Evolutionary conservation across 2,113 vertebrate species (phyloP).

Genomic region (Indicator indicator): DNA sequence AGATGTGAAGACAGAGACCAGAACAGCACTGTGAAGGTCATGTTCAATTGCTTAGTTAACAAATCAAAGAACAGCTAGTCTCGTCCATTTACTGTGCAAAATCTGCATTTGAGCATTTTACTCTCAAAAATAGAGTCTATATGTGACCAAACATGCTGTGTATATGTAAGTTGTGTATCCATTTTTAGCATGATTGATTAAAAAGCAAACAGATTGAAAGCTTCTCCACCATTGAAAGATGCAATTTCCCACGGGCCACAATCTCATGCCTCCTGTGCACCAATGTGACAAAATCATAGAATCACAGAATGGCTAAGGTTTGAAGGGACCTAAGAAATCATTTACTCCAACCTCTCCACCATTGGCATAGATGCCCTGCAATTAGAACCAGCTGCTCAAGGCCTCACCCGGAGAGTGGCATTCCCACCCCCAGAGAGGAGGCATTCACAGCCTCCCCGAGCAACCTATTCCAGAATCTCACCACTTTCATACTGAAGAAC

Average conservation of each 20-base stretch:
- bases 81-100: not conserved
- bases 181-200: not conserved
- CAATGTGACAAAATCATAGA: not conserved
- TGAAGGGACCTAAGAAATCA: too few species aligned
- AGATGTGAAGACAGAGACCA: not conserved
- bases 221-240: not conserved
- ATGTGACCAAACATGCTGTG: rapidly evolving
- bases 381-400: too few species aligned
- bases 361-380: too few species aligned
- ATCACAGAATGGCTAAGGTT: too few species aligned
- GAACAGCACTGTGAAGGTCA: not conserved
- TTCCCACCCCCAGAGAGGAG: too few species aligned
- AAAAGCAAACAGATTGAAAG: not conserved
- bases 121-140: not conserved
- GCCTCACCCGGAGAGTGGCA: too few species aligned
- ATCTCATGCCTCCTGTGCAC: not conserved
- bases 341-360: too few species aligned
- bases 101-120: not conserved
- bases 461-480: too few species aligned
- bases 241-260: not conserved
- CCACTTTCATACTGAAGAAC: too few species aligned
- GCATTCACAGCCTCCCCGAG: too few species aligned
- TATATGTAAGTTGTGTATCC: not conserved
- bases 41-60: not conserved
- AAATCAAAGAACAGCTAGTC: not conserved